Percentiles rank a stretch among this genome's conserved stretches.
Evolutionary conservation across 1,140 invertebrate genomes (phyloP).

Genomic region (Drosophila equinoxialis): DNA sequence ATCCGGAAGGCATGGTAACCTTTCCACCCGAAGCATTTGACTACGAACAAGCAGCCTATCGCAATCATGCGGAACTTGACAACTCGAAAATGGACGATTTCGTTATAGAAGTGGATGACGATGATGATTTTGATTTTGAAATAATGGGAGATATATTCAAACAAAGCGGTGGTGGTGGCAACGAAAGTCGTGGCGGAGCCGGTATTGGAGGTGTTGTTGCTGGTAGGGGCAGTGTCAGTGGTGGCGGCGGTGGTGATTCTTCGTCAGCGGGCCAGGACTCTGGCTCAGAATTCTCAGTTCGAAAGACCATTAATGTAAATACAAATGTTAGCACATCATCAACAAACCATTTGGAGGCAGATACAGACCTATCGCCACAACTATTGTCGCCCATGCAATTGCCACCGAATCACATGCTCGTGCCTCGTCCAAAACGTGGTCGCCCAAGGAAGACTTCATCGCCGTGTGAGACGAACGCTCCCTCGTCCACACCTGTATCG

Average conservation of each 20-base stretch:
- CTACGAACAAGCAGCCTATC: neutral
- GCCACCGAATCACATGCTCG: conserved; percentile 19
- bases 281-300: conserved; percentile 39
- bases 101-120: conserved; percentile 61
- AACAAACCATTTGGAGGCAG: conserved; percentile 30
- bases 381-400: conserved; percentile 36
- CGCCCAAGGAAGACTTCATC: conserved; percentile 38
- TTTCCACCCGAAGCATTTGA: conserved; percentile 41
- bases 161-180: neutral
- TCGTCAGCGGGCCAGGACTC: conserved; percentile 37
- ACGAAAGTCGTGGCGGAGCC: neutral
- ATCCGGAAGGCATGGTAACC: conserved; percentile 39
- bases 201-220: neutral
- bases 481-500: neutral
- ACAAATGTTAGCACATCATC: conserved; percentile 5
- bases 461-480: conserved; percentile 27
- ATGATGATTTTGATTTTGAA: conserved; percentile 70
- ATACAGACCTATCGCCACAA: conserved; percentile 42
- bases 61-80: neutral
- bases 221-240: neutral
- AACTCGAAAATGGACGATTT: conserved; percentile 48
- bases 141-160: conserved; percentile 69
- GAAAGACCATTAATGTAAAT: conserved; percentile 17
- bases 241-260: conserved; percentile 17
- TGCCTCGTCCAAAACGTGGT: conserved; percentile 40